A percentile compares a stretch with the other conserved stretches of the same genome.
phyloP scores from a whole-genome alignment of 2,888 invertebrate species.

The Lepidonotus clava region DNA sequence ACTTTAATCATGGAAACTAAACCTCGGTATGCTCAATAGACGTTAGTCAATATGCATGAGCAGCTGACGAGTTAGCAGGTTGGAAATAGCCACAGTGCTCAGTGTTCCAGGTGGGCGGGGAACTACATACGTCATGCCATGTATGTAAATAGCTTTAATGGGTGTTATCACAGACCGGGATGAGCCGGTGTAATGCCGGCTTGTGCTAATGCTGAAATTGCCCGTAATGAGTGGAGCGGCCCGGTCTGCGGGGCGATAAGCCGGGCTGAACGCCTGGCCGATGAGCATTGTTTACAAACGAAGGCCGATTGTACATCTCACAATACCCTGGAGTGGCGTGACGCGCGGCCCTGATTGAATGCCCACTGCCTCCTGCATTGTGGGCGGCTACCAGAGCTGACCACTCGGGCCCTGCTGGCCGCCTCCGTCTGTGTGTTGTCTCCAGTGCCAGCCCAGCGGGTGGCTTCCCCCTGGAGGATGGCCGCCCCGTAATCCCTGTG shows the following conservation, averaged over 20 bases:
- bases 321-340: background rate
- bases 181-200: background rate
- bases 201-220: background rate
- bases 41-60: too few species aligned
- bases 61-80: too few species aligned
- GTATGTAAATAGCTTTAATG: too few species aligned
- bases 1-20: too few species aligned
- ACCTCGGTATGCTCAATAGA: too few species aligned
- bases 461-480: background rate
- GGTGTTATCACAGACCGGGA: too few species aligned
- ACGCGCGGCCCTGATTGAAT: constrained; percentile 1
- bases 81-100: too few species aligned
- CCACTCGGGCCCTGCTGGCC: background rate
- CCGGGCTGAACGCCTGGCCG: background rate
- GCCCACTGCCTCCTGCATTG: background rate
- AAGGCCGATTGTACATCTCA: background rate
- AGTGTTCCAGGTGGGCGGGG: too few species aligned
- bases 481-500: too few species aligned
- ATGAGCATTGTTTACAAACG: constrained; percentile 21
- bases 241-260: background rate
- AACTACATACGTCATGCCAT: too few species aligned
- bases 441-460: background rate
- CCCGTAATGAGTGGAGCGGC: background rate
- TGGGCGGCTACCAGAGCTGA: background rate
- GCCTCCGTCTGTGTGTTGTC: background rate